phyloP scores from a whole-genome alignment of 2,797 vertebrate species.

The Hemitrygon akajei region DNA sequence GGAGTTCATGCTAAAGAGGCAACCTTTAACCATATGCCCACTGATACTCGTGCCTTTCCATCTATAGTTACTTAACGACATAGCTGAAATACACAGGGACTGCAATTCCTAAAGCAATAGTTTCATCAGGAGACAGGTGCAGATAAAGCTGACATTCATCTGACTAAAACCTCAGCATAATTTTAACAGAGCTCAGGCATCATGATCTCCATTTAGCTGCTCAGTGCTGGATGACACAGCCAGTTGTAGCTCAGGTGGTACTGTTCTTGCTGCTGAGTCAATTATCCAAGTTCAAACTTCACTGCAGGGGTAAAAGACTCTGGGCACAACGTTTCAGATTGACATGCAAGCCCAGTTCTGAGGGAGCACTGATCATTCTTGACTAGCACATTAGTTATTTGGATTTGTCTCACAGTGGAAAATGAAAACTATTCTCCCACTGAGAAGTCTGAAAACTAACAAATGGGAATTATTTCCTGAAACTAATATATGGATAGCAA shows the following conservation, averaged over 20 bases:
- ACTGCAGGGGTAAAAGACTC: neutral
- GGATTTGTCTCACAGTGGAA: neutral
- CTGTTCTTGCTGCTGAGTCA: too few relatives aligned
- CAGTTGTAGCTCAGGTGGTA: too few relatives aligned
- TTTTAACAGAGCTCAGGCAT: neutral
- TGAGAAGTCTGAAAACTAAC: neutral
- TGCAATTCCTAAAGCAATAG: neutral
- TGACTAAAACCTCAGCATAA: neutral
- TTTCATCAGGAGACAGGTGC: neutral
- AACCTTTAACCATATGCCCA: neutral
- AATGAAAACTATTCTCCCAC: neutral
- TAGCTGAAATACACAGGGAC: neutral
- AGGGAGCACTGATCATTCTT: neutral
- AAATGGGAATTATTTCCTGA: neutral
- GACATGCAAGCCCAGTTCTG: too few relatives aligned
- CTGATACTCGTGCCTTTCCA: neutral
- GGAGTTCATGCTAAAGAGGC: neutral
- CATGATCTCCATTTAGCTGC: conserved; percentile 6
- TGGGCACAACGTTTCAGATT: neutral
- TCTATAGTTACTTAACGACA: neutral
- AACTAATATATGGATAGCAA: neutral
- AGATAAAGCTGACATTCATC: neutral
- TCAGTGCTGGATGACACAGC: neutral
- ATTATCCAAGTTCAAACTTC: neutral
- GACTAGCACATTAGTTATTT: neutral